Conservation (phyloP, 2,888 invertebrate genomes). For the Trichacis sp. region DNA sequence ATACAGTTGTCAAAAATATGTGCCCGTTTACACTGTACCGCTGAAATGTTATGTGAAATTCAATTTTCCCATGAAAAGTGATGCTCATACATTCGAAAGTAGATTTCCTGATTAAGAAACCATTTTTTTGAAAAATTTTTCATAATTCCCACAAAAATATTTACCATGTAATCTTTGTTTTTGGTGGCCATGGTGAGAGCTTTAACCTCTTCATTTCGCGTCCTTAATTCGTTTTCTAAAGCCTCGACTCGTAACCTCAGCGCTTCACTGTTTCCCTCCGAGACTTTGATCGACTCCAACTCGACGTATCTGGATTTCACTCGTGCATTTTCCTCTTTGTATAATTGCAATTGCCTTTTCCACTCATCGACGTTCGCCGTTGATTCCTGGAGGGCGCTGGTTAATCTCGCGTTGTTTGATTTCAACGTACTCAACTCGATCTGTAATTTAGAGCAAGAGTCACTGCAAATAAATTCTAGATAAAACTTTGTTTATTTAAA, state of each 20-base stretch:
- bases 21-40: too few relatives aligned
- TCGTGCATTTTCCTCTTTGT: conserved; percentile 90
- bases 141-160: conserved; percentile 13
- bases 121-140: too few relatives aligned
- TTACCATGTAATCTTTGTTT: conserved; percentile 65
- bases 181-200: conserved; percentile 70
- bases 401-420: conserved; percentile 94
- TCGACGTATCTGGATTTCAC: conserved; percentile 81
- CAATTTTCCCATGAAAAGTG: too few relatives aligned
- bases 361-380: conserved; percentile 98
- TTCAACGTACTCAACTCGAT: conserved; percentile 95
- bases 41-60: too few relatives aligned
- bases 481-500: too few relatives aligned
- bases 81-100: too few relatives aligned
- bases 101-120: too few relatives aligned
- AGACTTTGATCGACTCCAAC: conserved; percentile 76
- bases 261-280: conserved; percentile 70
- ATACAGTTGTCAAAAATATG: too few relatives aligned
- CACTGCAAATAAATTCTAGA: too few relatives aligned
- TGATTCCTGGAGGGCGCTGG: conserved; percentile 93
- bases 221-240: conserved; percentile 83
- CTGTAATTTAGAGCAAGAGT: conserved; percentile 41
- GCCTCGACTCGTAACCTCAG: conserved; percentile 86
- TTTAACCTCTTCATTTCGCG: conserved; percentile 86
- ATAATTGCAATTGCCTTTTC: conserved; percentile 95